Percentiles rank a stretch among this genome's conserved stretches.
Evolutionary conservation across 2,888 invertebrate genomes (phyloP).

Genomic region (Timema podura): DNA sequence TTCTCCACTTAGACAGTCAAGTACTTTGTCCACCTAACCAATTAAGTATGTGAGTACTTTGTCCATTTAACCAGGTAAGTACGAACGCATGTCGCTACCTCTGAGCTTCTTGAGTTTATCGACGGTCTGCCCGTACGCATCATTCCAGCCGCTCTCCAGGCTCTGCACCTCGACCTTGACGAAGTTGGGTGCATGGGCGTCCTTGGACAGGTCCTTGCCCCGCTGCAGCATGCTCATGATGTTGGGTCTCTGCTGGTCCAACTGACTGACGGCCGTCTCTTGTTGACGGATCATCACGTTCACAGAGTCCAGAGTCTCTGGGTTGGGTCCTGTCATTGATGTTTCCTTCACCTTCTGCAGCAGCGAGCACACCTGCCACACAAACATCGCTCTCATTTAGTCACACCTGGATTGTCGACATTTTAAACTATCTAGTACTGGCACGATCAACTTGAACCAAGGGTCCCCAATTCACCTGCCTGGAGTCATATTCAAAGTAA

Average conservation of each 20-base stretch:
- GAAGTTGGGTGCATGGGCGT: constrained; percentile 82
- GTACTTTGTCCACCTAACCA: too few relatives aligned
- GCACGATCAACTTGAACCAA: too few relatives aligned
- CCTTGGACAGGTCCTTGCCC: constrained; percentile 83
- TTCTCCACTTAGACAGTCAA: too few relatives aligned
- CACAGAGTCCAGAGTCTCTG: constrained; percentile 69
- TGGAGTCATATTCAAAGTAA: too few relatives aligned
- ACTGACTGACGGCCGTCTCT: constrained; percentile 73
- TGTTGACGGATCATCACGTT: constrained; percentile 75
- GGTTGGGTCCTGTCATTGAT: constrained; percentile 53
- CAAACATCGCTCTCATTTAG: neutral
- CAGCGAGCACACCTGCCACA: constrained; percentile 46
- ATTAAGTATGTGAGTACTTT: too few relatives aligned
- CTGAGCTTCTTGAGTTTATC: constrained; percentile 77
- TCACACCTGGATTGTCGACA: too few relatives aligned
- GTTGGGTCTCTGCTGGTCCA: constrained; percentile 78
- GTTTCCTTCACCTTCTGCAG: constrained; percentile 68
- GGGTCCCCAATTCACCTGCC: too few relatives aligned
- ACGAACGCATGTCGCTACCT: constrained; percentile 44
- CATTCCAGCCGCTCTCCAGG: constrained; percentile 84
- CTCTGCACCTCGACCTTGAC: constrained; percentile 77
- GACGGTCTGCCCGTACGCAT: constrained; percentile 78
- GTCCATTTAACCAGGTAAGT: too few relatives aligned
- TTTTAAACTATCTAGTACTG: too few relatives aligned
- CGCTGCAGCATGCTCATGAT: constrained; percentile 88